Evolutionary conservation across 1,140 invertebrate genomes (phyloP).

Genomic region (Drosophila chauvacae): DNA sequence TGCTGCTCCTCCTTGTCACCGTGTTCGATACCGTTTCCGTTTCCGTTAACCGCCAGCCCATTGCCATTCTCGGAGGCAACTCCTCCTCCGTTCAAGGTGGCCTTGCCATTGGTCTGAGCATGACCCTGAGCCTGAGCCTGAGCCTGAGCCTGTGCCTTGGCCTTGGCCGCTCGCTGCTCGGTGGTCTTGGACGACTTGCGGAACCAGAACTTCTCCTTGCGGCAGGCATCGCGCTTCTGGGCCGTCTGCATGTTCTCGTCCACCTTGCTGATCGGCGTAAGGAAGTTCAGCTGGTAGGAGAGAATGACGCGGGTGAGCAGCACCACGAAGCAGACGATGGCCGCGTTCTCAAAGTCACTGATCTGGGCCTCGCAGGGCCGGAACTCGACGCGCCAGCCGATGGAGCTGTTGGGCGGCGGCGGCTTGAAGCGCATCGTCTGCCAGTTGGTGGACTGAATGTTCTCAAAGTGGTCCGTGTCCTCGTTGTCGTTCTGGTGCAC

Average conservation of each 20-base stretch:
- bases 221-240: conserved; percentile 95
- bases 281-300: conserved; percentile 97
- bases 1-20: conserved; percentile 20
- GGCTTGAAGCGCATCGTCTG: conserved; percentile 99
- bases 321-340: conserved; percentile 99
- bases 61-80: conserved; percentile 13
- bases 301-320: conserved; percentile 98
- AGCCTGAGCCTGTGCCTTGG: conserved; percentile 7
- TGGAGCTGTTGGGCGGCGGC: conserved; percentile 96
- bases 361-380: conserved; percentile 99
- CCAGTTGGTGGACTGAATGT: conserved; percentile 99
- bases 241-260: conserved; percentile 99
- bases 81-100: conserved; percentile 8
- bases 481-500: conserved; percentile 96
- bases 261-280: conserved; percentile 98
- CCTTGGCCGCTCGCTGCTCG: conserved; percentile 58
- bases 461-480: conserved; percentile 99
- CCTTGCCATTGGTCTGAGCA: conserved; percentile 50
- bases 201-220: conserved; percentile 95
- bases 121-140: conserved; percentile 15
- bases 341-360: conserved; percentile 99
- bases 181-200: conserved; percentile 87
- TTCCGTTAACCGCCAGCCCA: conserved; percentile 23
- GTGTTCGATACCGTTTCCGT: conserved; percentile 18
- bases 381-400: conserved; percentile 99